Percentiles rank a stretch among this genome's conserved stretches.
phyloP scores from a whole-genome alignment of 1,140 invertebrate genomes.

The Stegodyphus dumicola region DNA sequence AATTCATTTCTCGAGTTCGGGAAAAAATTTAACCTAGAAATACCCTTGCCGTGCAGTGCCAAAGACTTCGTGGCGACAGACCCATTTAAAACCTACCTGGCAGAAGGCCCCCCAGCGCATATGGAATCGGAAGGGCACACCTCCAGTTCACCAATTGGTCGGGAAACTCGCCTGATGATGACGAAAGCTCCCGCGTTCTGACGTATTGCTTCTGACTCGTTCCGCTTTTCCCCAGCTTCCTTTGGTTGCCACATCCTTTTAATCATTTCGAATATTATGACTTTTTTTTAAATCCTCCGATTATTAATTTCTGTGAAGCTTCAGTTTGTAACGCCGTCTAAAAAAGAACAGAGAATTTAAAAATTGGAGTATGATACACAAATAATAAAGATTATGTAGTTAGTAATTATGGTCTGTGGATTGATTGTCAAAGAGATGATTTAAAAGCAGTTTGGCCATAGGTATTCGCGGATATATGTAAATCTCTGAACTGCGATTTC shows the following conservation, averaged over 20 bases:
- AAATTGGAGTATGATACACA: too few relatives aligned
- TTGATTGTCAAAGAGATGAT: too few relatives aligned
- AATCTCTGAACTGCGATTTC: too few relatives aligned
- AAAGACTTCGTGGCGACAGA: not conserved
- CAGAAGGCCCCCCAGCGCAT: not conserved
- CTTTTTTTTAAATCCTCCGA: not conserved
- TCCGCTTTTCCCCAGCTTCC: not conserved
- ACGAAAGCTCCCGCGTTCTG: constrained; percentile 70
- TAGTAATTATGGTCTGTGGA: too few relatives aligned
- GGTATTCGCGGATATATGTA: too few relatives aligned
- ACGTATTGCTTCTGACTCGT: not conserved
- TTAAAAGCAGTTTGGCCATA: too few relatives aligned
- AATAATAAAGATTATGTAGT: too few relatives aligned
- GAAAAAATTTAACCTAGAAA: not conserved
- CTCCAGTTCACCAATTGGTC: constrained; percentile 80
- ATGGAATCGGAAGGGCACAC: constrained; percentile 75
- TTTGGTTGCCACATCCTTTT: not conserved
- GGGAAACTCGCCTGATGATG: constrained; percentile 79
- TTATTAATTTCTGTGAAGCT: not conserved
- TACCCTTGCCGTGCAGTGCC: not conserved
- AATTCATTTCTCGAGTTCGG: too few relatives aligned
- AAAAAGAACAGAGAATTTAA: too few relatives aligned
- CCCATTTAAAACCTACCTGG: not conserved
- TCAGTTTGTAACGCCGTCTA: too few relatives aligned
- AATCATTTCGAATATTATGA: not conserved